Percentiles rank a stretch among this genome's conserved stretches.
Evolutionary conservation across 1,140 invertebrate genomes (phyloP).

Genomic region (Acromyrmex echinatior): DNA sequence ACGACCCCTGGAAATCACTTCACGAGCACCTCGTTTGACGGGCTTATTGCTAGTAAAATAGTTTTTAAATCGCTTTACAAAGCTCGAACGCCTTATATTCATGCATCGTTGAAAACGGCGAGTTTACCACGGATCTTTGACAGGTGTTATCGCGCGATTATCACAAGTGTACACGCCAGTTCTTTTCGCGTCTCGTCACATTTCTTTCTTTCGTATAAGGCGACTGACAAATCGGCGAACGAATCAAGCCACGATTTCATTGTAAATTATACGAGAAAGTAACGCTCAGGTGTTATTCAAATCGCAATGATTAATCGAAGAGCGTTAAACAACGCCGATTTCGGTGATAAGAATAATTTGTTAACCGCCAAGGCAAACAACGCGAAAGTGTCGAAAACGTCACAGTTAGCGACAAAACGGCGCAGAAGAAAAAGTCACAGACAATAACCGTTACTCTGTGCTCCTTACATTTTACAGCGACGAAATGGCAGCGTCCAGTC

Average conservation of each 20-base stretch:
- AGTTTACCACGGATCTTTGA: constrained; percentile 57
- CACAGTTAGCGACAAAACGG: not conserved
- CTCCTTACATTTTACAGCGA: not conserved
- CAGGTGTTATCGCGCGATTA: constrained; percentile 71
- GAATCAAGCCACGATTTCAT: not conserved
- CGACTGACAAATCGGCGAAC: not conserved
- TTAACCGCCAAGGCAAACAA: not conserved
- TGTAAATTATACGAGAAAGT: constrained; percentile 31
- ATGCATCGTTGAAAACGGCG: constrained; percentile 51
- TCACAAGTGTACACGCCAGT: constrained; percentile 15
- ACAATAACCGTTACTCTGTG: not conserved
- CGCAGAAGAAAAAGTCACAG: not conserved
- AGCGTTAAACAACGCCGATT: not conserved
- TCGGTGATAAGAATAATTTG: constrained; percentile 5
- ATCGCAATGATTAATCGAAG: constrained; percentile 16
- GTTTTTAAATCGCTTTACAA: constrained; percentile 48
- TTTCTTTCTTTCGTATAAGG: constrained; percentile 1
- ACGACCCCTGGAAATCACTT: not conserved
- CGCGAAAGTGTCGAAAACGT: not conserved
- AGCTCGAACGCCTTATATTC: constrained; percentile 56
- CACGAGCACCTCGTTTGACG: not conserved
- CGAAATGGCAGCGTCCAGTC: not conserved
- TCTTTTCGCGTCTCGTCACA: constrained; percentile 25
- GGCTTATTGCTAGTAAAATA: not conserved
- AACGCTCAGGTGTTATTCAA: not conserved